Evolutionary conservation across 2,113 vertebrate genomes (phyloP), one percentile per base, ranked within the genome.

Genomic region (Hemichromis elongatus): DNA sequence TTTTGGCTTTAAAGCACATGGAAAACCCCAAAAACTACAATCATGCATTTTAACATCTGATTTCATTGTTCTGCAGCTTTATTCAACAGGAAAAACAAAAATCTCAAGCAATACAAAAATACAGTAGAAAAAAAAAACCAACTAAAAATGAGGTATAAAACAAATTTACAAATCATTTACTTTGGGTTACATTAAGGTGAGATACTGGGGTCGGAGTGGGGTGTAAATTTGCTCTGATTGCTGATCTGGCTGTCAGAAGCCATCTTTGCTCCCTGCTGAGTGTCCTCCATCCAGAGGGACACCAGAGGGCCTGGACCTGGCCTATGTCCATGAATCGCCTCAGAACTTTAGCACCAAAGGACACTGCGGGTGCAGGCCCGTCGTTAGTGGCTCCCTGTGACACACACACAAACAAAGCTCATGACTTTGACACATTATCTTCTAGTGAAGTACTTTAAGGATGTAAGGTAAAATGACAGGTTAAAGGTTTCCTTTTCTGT

Each of bases 111-210:
- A 66, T 90, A 95, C 57, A 95, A 94, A 95, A 94, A 94, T 88
- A 93, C 92, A 96, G 96, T 96, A 96, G 94, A 86, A 66, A 77
- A 83, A 87, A 86, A 87, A 94, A n/a, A n/a, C n/a, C n/a, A n/a
- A 90, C 92, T 95, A 96, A 96, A 97, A 93, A 96, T 99, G 98
- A 99, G 98, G 98, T 99, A 99, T 98, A 96, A 97, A 96, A 97
- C 95, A 96, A 94, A 96, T 95, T 95, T 94, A 95, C 90, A 97
- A 92, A 96, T 95, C 95, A 96, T 90, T 90, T 90, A 92, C 89
- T 92, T 89, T 52, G 91, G 91, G 89, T 93, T 93, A 92, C 84
- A 92, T 88, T 84, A 80, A 26, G 86, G 92, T 81, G 91, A 84
- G 90, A 91, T 86, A 89, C 78, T 21, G 81, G 78, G 80, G 57